phyloP scores from a whole-genome alignment of 2,888 invertebrate genomes.

The Sturmia bella region DNA sequence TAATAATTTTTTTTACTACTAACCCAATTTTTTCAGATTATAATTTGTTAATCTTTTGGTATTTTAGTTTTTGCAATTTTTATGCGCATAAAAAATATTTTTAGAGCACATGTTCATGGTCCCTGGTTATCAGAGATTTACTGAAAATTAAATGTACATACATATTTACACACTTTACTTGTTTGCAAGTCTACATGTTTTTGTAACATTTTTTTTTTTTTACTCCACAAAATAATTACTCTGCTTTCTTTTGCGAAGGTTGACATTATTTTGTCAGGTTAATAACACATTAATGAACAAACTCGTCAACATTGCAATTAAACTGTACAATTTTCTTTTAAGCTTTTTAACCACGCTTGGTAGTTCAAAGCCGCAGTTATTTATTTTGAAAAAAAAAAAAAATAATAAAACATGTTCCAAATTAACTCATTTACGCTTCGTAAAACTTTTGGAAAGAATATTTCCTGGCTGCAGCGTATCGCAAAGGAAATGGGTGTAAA shows the following conservation, averaged over 20 bases:
- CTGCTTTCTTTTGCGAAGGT: constrained; percentile 34
- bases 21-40: no score
- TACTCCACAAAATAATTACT: constrained; percentile 25
- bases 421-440: constrained; percentile 45
- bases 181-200: constrained; percentile 1
- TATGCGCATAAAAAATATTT: no score
- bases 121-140: no score
- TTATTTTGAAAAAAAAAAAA: constrained; percentile 14
- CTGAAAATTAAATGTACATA: no score
- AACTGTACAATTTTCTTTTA: not conserved
- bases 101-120: no score
- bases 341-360: constrained; percentile 18
- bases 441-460: constrained; percentile 34
- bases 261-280: constrained; percentile 77
- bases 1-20: no score
- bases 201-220: not conserved
- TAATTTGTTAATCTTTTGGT: no score
- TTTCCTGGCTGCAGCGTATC: no score
- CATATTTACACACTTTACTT: not conserved
- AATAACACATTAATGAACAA: constrained; percentile 73
- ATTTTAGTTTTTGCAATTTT: no score
- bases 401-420: constrained; percentile 22
- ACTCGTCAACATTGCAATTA: constrained; percentile 72
- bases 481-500: no score
- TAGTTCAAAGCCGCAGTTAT: constrained; percentile 25